Conservation (phyloP, 2,888 invertebrate genomes). For the Drosophila hamatofila region DNA sequence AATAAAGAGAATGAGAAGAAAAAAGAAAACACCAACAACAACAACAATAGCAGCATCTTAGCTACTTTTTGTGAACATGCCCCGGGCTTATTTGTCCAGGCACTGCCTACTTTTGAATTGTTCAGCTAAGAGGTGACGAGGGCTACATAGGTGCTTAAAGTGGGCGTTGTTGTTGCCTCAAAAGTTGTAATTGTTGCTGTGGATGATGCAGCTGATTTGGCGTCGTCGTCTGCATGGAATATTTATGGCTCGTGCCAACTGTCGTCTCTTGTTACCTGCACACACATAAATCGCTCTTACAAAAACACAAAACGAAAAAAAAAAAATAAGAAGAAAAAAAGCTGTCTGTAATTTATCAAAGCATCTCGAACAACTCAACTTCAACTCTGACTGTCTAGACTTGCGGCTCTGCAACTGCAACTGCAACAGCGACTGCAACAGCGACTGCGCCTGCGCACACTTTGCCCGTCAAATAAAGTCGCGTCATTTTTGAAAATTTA, state of each 20-base stretch:
- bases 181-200: conserved; percentile 65
- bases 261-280: conserved; percentile 68
- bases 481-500: conserved; percentile 54
- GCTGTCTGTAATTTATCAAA: conserved; percentile 69
- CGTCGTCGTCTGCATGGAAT: conserved; percentile 51
- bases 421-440: conserved; percentile 16
- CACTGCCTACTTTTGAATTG: conserved; percentile 66
- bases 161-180: conserved; percentile 65
- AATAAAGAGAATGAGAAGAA: conserved; percentile 31
- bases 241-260: conserved; percentile 79
- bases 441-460: conserved; percentile 17
- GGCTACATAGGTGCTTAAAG: conserved; percentile 70
- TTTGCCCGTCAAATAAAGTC: conserved; percentile 38
- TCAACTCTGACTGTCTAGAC: conserved; percentile 11
- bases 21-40: neutral
- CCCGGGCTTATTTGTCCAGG: conserved; percentile 62
- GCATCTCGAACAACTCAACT: conserved; percentile 66
- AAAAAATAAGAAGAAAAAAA: conserved; percentile 19
- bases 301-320: conserved; percentile 22
- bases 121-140: conserved; percentile 41
- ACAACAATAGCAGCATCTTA: conserved; percentile 24
- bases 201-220: conserved; percentile 75
- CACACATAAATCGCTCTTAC: conserved; percentile 52
- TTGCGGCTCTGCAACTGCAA: conserved; percentile 4
- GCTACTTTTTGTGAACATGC: conserved; percentile 43